Evolutionary conservation across 2,797 vertebrate genomes (phyloP), one percentile per base, ranked within the genome.

Genomic region (Chrysocyon brachyurus): DNA sequence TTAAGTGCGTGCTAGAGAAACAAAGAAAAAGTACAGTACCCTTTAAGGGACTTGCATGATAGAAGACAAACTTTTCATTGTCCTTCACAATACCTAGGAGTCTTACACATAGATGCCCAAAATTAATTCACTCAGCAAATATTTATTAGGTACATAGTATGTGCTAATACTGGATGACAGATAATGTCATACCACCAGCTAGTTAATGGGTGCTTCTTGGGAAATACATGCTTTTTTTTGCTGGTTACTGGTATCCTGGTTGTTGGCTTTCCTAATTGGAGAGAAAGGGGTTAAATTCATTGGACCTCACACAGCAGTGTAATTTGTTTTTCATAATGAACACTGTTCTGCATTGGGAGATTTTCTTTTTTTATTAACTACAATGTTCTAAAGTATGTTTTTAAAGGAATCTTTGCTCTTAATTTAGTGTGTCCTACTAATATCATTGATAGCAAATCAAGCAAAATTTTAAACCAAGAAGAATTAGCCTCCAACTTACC

Each of bases 311-410:
- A 81, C 21, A 31, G 68, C 56, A 85, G 52, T 78, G 15, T 52
- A 63, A 88, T 92, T 94, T 94, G 33, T 81, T 90, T 94, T 86
- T 94, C 28, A 15, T 87, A 82, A 93, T 66, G 56, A 96, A 88
- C 97, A 96, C 28, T 83, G 16, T 33, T 86, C 36, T 89, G 7
- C 12, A 54, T 57, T 92, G 85, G 81, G 46, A 86, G 56, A 19
- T 24, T 70, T 81, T 89, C 77, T 90, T 87, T 16, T 75, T 92
- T 31, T 70, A 61, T 75, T 95, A 36, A 66, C 17, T 95, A 66
- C 9, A 87, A n/a, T 82, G 61, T 96, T 94, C 75, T 88, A 86
- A 97, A 59, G 77, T 28, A 82, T 77, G 26, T 78, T 83, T 86
- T 63, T 78, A n/a, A 61, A 88, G 64, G 46, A 33, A 31, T 82